Conservation (phyloP, 2,797 vertebrate genomes). For the Aeoliscus strigatus region DNA sequence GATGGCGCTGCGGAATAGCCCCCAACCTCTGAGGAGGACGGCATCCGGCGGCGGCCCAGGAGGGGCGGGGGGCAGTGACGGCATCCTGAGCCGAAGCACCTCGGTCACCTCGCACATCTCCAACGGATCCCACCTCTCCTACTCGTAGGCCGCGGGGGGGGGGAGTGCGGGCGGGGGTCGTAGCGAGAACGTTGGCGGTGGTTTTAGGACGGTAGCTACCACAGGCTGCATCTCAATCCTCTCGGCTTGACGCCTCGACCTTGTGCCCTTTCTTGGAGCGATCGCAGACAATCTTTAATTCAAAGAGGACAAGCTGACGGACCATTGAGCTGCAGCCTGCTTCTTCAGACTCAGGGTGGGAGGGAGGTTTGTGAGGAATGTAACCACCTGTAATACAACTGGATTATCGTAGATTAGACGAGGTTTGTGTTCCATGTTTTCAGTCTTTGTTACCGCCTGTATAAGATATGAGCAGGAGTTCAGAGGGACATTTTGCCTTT, state of each 20-base stretch:
- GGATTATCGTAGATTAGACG: slow-evolving; percentile 19
- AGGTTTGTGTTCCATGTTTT: slow-evolving; percentile 55
- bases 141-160: slow-evolving; percentile 71
- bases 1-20: slow-evolving; percentile 86
- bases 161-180: slow-evolving; percentile 1
- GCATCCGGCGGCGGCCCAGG: slow-evolving; percentile 82
- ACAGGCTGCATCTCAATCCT: slow-evolving; percentile 54
- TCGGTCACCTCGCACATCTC: slow-evolving; percentile 91
- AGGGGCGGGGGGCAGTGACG: slow-evolving; percentile 72
- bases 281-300: slow-evolving; percentile 23
- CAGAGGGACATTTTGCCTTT: slow-evolving; percentile 27
- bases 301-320: slow-evolving; percentile 36
- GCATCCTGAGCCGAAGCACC: slow-evolving; percentile 85
- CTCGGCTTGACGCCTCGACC: slow-evolving; percentile 43
- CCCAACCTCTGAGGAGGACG: slow-evolving; percentile 86
- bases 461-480: slow-evolving; percentile 42
- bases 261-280: slow-evolving; percentile 9
- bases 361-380: slow-evolving; percentile 51
- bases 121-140: slow-evolving; percentile 88
- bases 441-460: slow-evolving; percentile 54
- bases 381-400: slow-evolving; percentile 46
- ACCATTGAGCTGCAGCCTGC: slow-evolving; percentile 54
- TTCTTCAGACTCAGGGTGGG: slow-evolving; percentile 64
- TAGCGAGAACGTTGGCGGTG: slow-evolving; percentile 1
- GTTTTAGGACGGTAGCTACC: slow-evolving; percentile 51